Percentiles rank a stretch among this genome's conserved stretches.
Evolutionary conservation across 2,797 vertebrate species (phyloP).

Genomic region (Paguma larvata): DNA sequence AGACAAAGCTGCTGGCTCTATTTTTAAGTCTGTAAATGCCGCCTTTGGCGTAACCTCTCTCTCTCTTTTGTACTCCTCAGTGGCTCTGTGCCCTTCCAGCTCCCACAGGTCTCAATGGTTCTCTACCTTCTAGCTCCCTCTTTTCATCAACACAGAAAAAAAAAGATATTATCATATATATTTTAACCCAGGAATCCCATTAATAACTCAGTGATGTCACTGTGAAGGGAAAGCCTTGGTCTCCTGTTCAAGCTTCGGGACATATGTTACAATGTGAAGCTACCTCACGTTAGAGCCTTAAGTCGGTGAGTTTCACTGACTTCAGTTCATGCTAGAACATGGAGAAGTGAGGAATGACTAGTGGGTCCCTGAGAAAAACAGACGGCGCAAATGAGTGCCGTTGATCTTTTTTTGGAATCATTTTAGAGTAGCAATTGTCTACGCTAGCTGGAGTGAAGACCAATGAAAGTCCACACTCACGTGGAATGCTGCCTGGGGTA

Average conservation of each 20-base stretch:
- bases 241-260: background rate
- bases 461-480: background rate
- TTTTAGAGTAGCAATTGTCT: background rate
- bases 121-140: background rate
- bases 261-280: background rate
- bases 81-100: background rate
- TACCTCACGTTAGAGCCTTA: background rate
- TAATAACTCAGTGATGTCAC: background rate
- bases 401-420: background rate
- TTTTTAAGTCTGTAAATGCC: background rate
- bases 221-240: background rate
- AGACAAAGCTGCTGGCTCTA: constrained; percentile 22
- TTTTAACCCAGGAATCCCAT: background rate
- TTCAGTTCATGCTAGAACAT: background rate
- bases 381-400: background rate
- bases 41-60: background rate
- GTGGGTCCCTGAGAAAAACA: background rate
- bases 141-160: background rate
- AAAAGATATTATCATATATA: background rate
- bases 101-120: background rate
- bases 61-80: background rate
- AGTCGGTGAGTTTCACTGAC: background rate
- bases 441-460: fast-evolving
- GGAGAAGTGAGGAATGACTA: background rate
- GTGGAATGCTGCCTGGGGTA: fast-evolving